A percentile compares a stretch with the other conserved stretches of the same genome.
Conservation (phyloP, 2,888 invertebrate genomes). For the Lucinisca nassula region DNA sequence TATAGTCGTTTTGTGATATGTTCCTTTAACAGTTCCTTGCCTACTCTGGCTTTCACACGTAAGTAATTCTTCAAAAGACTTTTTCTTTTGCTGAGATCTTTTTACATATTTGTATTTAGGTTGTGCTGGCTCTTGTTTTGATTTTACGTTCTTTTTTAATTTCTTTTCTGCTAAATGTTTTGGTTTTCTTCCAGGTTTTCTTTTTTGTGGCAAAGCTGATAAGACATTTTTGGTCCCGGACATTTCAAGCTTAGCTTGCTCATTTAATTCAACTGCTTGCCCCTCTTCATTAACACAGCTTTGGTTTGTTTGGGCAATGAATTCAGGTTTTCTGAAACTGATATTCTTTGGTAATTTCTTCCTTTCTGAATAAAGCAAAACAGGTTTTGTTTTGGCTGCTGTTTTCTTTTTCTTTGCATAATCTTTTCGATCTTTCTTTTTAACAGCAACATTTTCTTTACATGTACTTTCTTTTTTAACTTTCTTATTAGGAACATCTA, state of each 20-base stretch:
- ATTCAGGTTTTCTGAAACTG: not conserved
- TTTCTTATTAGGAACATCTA: not conserved
- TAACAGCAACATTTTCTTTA: not conserved
- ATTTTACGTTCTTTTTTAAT: not conserved
- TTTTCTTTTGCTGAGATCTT: not conserved
- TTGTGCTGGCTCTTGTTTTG: not conserved
- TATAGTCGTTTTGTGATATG: too few species aligned
- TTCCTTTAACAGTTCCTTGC: too few species aligned
- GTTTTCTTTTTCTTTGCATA: not conserved
- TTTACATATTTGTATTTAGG: not conserved
- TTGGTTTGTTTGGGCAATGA: not conserved
- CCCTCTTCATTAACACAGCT: not conserved
- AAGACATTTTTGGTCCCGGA: not conserved
- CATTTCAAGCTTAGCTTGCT: not conserved
- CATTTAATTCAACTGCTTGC: not conserved
- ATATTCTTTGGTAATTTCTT: not conserved
- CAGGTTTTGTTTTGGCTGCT: not conserved
- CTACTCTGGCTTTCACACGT: too few species aligned
- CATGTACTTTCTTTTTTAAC: not conserved
- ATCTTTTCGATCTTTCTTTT: not conserved
- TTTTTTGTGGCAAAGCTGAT: not conserved
- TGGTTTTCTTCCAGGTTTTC: slow-evolving; percentile 21
- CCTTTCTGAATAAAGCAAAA: slow-evolving; percentile 10
- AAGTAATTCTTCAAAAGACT: not conserved
- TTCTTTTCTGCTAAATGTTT: not conserved